phyloP scores from a whole-genome alignment of 1,140 invertebrate species.

The Whitmania pigra region DNA sequence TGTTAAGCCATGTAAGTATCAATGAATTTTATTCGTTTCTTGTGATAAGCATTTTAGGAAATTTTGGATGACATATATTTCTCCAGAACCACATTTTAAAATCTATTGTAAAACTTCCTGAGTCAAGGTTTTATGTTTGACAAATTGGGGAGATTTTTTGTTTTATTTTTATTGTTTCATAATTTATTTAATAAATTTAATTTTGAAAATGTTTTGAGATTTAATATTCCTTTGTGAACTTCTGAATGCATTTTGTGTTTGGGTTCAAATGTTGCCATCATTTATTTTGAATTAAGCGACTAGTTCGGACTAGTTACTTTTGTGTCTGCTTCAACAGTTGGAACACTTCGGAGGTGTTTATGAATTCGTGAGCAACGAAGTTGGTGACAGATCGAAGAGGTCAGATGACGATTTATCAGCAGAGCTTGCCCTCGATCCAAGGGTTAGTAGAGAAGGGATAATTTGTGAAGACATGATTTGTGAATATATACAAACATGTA shows the following conservation, averaged over 20 bases:
- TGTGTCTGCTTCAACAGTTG: background rate
- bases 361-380: background rate
- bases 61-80: background rate
- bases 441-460: background rate
- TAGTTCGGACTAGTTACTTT: no score
- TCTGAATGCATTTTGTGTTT: background rate
- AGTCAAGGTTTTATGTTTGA: no score
- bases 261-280: no score
- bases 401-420: background rate
- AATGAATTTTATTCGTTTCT: background rate
- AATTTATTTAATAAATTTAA: background rate
- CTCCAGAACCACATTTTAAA: no score
- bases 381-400: background rate
- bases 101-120: no score
- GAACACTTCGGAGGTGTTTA: constrained; percentile 4
- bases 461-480: background rate
- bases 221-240: background rate
- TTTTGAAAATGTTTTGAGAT: background rate
- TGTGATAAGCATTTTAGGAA: background rate
- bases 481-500: no score
- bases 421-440: background rate
- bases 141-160: no score
- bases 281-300: background rate
- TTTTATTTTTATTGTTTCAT: background rate
- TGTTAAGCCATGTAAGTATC: constrained; percentile 59